These are phyloP conservation scores for Ardeotis arabs DNA, from an alignment of 2,113 vertebrate species.

Conservation along the genomic window DNA sequence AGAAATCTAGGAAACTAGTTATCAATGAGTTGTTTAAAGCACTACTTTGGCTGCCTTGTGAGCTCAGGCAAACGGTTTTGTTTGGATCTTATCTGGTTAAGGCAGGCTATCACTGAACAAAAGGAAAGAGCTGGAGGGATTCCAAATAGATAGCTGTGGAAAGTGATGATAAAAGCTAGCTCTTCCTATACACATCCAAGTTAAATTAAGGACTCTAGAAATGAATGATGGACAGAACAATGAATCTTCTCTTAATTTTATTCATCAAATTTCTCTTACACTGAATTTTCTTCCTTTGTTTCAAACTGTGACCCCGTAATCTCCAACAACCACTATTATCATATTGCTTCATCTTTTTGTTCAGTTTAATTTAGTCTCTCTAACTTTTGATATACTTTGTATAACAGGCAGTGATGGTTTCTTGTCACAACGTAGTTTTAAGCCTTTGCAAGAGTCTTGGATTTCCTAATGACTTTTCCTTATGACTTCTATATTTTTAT, in stretches of 20 bases:
- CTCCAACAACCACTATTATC: not conserved
- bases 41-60: not conserved
- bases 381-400: not conserved
- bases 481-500: not conserved
- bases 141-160: not conserved
- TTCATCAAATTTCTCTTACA: not conserved
- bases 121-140: not conserved
- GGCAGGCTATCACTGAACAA: not conserved
- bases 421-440: not conserved
- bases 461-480: not conserved
- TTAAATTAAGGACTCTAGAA: not conserved
- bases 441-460: not conserved
- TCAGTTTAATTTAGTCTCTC: not conserved
- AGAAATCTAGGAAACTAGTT: not conserved
- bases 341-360: not conserved
- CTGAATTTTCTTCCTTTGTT: not conserved
- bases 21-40: not conserved
- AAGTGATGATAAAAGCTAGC: not conserved
- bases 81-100: not conserved
- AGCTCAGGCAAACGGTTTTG: not conserved
- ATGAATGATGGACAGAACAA: not conserved
- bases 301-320: not conserved
- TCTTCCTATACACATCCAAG: not conserved
- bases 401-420: not conserved
- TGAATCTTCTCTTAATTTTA: not conserved